These are phyloP conservation scores for Nannoperca obscura DNA, from an alignment of 2,797 vertebrate genomes.

Conservation along the genomic window DNA sequence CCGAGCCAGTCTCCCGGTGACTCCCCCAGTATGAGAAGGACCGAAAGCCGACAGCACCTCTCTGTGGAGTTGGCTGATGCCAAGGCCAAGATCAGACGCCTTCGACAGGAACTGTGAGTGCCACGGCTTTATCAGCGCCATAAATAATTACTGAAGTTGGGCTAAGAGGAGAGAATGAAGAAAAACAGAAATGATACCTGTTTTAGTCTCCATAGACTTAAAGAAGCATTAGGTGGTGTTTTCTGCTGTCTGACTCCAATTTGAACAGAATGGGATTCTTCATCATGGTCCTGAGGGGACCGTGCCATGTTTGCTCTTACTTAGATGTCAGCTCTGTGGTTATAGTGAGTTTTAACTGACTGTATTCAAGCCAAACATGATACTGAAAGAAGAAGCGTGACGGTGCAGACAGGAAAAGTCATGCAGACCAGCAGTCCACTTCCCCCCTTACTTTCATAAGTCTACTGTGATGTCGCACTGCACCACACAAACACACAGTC, in stretches of 20 bases:
- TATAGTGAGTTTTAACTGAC: neutral
- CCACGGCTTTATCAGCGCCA: constrained; percentile 14
- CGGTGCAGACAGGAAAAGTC: constrained; percentile 14
- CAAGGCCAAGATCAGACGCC: constrained; percentile 95
- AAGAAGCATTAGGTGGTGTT: neutral
- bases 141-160: constrained; percentile 22
- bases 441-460: constrained; percentile 32
- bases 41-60: constrained; percentile 96
- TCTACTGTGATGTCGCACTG: constrained; percentile 14
- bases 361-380: neutral
- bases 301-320: no score
- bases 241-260: neutral
- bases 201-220: neutral
- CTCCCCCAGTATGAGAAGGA: constrained; percentile 95
- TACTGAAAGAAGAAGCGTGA: constrained; percentile 22
- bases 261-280: neutral
- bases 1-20: constrained; percentile 90
- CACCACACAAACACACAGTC: neutral
- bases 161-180: neutral
- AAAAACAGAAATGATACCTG: constrained; percentile 8
- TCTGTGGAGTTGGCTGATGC: constrained; percentile 97
- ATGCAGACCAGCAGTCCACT: constrained; percentile 25
- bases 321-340: neutral
- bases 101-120: constrained; percentile 97
- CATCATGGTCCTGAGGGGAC: no score